Percentiles rank a stretch among this genome's conserved stretches.
Evolutionary conservation across 2,888 invertebrate species (phyloP).

Genomic region (Caenorhabditis uteleia): DNA sequence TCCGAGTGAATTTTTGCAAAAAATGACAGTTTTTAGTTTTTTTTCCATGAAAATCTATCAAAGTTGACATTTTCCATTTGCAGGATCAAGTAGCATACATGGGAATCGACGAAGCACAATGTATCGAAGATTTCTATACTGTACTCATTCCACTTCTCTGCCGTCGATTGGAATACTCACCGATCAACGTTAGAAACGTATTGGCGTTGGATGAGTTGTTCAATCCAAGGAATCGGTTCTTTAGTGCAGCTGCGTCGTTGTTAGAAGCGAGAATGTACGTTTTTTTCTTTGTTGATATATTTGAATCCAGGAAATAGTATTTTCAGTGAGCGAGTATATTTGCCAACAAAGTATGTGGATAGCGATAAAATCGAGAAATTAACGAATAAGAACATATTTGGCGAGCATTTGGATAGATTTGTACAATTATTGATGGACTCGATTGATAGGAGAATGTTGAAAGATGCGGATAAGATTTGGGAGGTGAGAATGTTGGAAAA

Average conservation of each 20-base stretch:
- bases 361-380: not conserved
- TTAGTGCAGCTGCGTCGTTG: not conserved
- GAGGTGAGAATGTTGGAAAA: too few species aligned
- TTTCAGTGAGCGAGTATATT: not conserved
- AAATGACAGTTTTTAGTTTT: too few species aligned
- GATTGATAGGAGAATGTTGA: too few species aligned
- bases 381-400: not conserved
- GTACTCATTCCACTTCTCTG: constrained; percentile 26
- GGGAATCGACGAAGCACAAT: constrained; percentile 15
- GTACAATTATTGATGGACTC: too few species aligned
- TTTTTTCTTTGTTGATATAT: too few species aligned
- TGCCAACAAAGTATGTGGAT: constrained; percentile 3
- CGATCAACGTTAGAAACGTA: constrained; percentile 22
- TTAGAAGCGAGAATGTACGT: too few species aligned
- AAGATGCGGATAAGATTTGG: too few species aligned
- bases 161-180: constrained; percentile 15
- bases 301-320: too few species aligned
- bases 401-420: too few species aligned
- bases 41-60: too few species aligned
- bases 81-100: too few species aligned
- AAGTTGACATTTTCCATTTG: constrained; percentile 19
- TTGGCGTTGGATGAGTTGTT: constrained; percentile 34
- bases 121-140: constrained; percentile 21
- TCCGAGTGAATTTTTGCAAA: too few species aligned
- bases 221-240: constrained; percentile 31